phyloP scores from a whole-genome alignment of 2,888 invertebrate genomes.

The Mechanitis messenoides region DNA sequence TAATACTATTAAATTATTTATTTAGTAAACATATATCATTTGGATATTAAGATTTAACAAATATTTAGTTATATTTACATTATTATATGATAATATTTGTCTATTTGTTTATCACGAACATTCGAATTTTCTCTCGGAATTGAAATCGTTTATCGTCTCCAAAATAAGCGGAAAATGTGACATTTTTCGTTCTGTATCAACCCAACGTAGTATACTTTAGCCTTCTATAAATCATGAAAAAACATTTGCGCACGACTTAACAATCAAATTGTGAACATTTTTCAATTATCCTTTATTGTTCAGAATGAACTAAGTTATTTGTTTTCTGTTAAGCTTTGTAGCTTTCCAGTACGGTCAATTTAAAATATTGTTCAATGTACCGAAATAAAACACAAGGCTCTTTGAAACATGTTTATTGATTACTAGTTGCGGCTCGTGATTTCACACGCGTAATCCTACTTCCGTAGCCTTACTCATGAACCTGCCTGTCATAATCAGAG shows the following conservation, averaged over 20 bases:
- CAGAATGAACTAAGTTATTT: conserved; percentile 66
- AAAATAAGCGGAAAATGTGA: conserved; percentile 34
- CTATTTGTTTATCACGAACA: conserved; percentile 29
- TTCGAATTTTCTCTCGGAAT: conserved; percentile 24
- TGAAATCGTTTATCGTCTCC: conserved; percentile 26
- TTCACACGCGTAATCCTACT: too few relatives aligned
- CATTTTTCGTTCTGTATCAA: conserved; percentile 39
- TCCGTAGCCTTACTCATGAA: too few relatives aligned
- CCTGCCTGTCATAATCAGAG: too few relatives aligned
- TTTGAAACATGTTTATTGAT: too few relatives aligned
- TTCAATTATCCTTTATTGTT: conserved; percentile 74
- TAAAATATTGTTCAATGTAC: conserved; percentile 34
- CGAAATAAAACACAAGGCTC: conserved; percentile 31
- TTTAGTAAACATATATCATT: too few relatives aligned
- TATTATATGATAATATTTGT: conserved; percentile 6
- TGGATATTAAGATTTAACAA: too few relatives aligned
- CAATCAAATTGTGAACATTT: conserved; percentile 71
- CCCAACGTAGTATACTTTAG: conserved; percentile 42
- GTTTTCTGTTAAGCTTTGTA: conserved; percentile 55
- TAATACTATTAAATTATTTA: too few relatives aligned
- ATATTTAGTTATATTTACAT: too few relatives aligned
- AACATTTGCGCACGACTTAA: conserved; percentile 58
- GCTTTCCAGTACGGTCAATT: conserved; percentile 45
- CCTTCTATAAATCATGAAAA: conserved; percentile 61
- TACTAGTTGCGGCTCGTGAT: too few relatives aligned